phyloP scores from a whole-genome alignment of 2,113 vertebrate genomes.

The Triplophysa siluroides region DNA sequence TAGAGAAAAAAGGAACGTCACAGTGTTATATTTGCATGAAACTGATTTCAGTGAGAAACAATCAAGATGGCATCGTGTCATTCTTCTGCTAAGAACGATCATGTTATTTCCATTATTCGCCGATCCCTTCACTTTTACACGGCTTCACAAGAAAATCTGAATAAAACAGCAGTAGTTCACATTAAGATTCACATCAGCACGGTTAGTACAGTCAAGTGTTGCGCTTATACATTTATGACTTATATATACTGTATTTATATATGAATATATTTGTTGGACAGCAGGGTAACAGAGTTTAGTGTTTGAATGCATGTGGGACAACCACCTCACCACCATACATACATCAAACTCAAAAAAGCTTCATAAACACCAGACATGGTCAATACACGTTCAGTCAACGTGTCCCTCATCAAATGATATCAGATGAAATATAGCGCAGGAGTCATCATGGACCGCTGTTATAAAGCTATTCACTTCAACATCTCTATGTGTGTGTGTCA shows the following conservation, averaged over 20 bases:
- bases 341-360: no score
- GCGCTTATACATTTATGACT: background rate
- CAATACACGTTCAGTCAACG: no score
- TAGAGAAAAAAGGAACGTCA: background rate
- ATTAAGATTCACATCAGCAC: conserved; percentile 16
- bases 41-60: background rate
- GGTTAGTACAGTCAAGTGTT: background rate
- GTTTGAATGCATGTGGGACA: no score
- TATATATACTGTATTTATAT: background rate
- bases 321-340: no score
- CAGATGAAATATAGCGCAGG: no score
- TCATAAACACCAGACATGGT: no score
- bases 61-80: conserved; percentile 16
- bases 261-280: background rate
- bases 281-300: no score
- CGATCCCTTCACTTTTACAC: background rate
- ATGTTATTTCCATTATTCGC: background rate
- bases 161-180: conserved; percentile 11
- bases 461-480: no score
- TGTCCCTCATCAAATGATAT: no score
- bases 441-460: no score
- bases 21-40: conserved; percentile 6
- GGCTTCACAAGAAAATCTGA: background rate
- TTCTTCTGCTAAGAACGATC: background rate
- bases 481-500: no score